Conservation (phyloP, 1,140 invertebrate species). For the Macrosteles quadrilineatus region DNA sequence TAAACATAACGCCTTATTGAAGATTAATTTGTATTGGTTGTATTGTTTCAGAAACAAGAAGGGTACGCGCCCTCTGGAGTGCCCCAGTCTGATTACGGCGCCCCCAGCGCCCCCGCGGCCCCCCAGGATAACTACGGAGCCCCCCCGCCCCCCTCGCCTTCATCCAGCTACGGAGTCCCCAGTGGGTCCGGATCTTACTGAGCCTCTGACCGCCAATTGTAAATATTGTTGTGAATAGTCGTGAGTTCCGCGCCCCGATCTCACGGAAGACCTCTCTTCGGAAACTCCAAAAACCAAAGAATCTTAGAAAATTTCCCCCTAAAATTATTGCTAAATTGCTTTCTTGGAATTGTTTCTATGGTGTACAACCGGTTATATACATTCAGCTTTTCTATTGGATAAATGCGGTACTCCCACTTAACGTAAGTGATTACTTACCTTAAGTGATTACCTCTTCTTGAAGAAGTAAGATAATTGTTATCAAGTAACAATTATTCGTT, state of each 20-base stretch:
- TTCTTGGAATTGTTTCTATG: too few species aligned
- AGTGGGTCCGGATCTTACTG: conserved; percentile 16
- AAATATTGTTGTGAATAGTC: conserved; percentile 9
- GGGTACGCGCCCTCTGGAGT: conserved; percentile 46
- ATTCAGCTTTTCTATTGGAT: too few species aligned
- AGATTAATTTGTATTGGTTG: too few species aligned
- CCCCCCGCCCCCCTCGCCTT: conserved; percentile 48
- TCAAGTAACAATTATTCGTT: too few species aligned
- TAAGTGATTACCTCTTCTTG: too few species aligned
- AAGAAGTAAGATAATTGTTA: too few species aligned
- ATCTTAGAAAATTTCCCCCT: not conserved
- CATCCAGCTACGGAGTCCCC: conserved; percentile 31
- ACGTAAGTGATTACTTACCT: too few species aligned
- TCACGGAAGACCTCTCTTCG: not conserved
- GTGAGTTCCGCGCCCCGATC: not conserved
- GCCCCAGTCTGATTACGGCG: conserved; percentile 52
- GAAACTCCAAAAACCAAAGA: not conserved
- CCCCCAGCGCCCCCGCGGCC: conserved; percentile 45
- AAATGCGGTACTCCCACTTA: too few species aligned
- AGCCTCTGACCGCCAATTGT: not conserved
- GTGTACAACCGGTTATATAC: too few species aligned
- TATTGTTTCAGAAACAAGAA: conserved; percentile 48
- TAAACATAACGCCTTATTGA: too few species aligned
- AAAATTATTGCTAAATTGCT: too few species aligned
- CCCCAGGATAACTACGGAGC: conserved; percentile 49